Evolutionary conservation across 1,140 invertebrate genomes (phyloP), one percentile per base, ranked within the genome.

Genomic region (Leptinotarsa defecta): DNA sequence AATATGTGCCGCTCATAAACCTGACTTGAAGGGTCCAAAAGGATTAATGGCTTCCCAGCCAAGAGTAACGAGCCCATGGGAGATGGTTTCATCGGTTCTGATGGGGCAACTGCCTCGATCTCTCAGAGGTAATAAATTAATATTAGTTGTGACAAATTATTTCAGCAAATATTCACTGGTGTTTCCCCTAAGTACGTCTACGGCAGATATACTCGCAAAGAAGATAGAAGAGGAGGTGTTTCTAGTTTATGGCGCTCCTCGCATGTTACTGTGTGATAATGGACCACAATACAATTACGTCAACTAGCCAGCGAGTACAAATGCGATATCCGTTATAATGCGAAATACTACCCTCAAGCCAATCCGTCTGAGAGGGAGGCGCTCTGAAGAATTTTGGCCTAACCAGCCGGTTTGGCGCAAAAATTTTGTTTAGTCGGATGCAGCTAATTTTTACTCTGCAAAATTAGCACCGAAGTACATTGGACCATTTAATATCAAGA

Each of bases 11-110:
- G 20, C 52, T 4, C 52, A 70, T 20, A 85, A 86, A 65, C 75
- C 80, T 0, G 75, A 80, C 13, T 77, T 82, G 63, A 74, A 72
- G 48, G n/a, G 48, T 15, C 75, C 82, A 3, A 48, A 72, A 0
- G 83, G 82, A 1, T 67, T 83, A 19, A 85, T 85, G 81, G 74
- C 73, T 24, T 6, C 43, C 24, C 71, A 70, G 2, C 57, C 79
- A 0, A 19, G 49, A 0, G 34, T 79, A 11, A 48, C 62, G 8
- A 19, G 77, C 62, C 83, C 84, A 22, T 84, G 79, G 79, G 43
- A 81, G 19, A 69, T 77, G 1, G 71, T 84, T 1, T 75, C 79
- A 0, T 64, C 76, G 0, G 83, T 86, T 77, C 62, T 84, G 8
- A 81, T 85, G 73, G 84, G 85, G 8, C 74, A 52, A 13, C 48